Evolutionary conservation across 2,888 invertebrate genomes (phyloP), one percentile per base, ranked within the genome.

Genomic region (Neelides folsomi): DNA sequence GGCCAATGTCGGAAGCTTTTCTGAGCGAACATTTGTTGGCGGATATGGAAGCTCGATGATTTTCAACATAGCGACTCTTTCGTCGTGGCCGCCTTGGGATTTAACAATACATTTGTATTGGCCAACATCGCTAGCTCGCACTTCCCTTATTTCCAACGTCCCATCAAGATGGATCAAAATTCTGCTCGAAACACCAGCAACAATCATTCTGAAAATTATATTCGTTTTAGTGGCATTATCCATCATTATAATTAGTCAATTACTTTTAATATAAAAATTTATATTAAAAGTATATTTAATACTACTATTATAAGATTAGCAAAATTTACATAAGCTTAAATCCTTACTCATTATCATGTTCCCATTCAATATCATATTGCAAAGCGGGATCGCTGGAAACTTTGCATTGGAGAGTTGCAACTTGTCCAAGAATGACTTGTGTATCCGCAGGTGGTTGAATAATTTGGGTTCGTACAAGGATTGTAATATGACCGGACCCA

Each of bases 21-120:
- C 67, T 0, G 92, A 94, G 62, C 80, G 78, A 0, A 89, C 86
- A 67, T 87, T 86, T 43, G 83, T 83, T 1, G 97, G 97, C 20
- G 92, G 83, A 68, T 87, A 89, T 0, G 98, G 98, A 61, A 95
- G 75, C 71, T 98, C 97, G 66, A 97, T 92, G 65, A 98, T 88
- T 67, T 81, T 82, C 43, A 88, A 72, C 43, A 80, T 76, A 0
- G 93, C 93, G 37, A 81, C 79, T 44, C 93, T 79, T 18, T 87
- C 88, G 71, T 94, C 93, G 70, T 92, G 92, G 51, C 95, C 95
- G 38, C 90, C 92, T 15, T 85, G 80, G 46, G 93, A 89, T 60
- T 81, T 80, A 39, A 97, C 86, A 39, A 85, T 77, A 70, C 97
- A 97, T 41, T 84, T 83, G 73, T 98, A 98, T 58, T 81, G 80